phyloP scores from a whole-genome alignment of 2,888 invertebrate genomes.

The Cenopis cana region DNA sequence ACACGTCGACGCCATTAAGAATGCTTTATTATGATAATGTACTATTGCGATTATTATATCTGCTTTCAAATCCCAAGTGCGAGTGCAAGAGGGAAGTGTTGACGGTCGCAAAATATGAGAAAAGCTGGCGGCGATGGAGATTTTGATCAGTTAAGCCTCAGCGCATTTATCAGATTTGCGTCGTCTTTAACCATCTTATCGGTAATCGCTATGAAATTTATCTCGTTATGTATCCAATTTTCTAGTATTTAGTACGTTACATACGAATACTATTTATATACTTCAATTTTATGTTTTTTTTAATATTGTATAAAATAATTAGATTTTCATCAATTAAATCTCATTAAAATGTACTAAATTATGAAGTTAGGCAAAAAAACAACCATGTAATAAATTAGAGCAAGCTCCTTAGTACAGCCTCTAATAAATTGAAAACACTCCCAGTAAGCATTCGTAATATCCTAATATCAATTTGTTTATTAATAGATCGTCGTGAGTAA shows the following conservation, averaged over 20 bases:
- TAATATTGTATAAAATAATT: neutral
- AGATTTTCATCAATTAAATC: neutral
- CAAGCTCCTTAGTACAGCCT: conserved; percentile 44
- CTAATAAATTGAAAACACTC: conserved; percentile 62
- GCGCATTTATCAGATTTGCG: conserved; percentile 53
- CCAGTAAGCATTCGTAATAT: conserved; percentile 74
- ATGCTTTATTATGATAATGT: neutral
- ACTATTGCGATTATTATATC: neutral
- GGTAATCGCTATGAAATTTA: conserved; percentile 39
- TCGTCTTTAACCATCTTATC: conserved; percentile 40
- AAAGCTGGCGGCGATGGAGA: conserved; percentile 61
- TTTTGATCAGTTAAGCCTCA: conserved; percentile 64
- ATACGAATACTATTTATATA: neutral
- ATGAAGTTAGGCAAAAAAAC: neutral
- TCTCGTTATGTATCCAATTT: conserved; percentile 28
- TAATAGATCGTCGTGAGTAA: conserved; percentile 84
- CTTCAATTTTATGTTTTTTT: neutral
- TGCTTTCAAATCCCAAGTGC: neutral
- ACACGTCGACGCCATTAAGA: neutral
- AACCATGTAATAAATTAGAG: conserved; percentile 3
- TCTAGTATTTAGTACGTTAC: conserved; percentile 7
- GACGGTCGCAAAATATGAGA: conserved; percentile 62
- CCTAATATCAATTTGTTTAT: conserved; percentile 83
- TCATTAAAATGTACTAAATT: neutral
- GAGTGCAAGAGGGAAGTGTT: conserved; percentile 44